Evolutionary conservation across 2,113 vertebrate species (phyloP).

Genomic region (Neoarius graeffei): DNA sequence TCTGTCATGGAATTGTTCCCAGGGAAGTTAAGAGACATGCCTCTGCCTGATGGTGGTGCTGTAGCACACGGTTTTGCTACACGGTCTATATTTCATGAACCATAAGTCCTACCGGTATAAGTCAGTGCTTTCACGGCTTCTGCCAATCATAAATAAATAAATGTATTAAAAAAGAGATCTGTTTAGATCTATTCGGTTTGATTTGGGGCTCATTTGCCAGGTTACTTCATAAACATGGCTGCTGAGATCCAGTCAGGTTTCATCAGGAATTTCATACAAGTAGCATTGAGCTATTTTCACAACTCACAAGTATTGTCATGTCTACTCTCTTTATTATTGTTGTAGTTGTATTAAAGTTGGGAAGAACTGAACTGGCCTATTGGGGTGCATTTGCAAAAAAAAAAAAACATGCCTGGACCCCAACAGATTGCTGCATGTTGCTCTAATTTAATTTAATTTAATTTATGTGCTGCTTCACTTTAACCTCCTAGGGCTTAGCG

Average conservation of each 20-base stretch:
- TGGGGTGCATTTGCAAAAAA: background rate
- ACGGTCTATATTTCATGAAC: background rate
- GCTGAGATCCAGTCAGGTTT: too few relatives aligned
- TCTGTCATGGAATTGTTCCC: background rate
- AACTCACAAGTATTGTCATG: too few relatives aligned
- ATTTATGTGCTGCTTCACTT: background rate
- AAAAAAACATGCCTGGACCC: background rate
- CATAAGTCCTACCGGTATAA: background rate
- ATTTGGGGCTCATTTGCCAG: background rate
- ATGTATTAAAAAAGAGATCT: background rate
- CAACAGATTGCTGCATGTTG: background rate
- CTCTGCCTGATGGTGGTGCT: background rate
- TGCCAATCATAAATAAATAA: background rate
- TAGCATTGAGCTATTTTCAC: background rate
- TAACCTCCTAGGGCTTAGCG: too few relatives aligned
- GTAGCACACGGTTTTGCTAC: background rate
- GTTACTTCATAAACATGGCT: background rate
- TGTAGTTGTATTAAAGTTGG: background rate
- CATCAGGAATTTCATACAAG: background rate
- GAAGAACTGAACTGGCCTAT: background rate
- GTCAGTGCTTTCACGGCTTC: background rate
- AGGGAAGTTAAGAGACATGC: too few relatives aligned
- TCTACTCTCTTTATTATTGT: background rate
- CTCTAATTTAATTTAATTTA: background rate
- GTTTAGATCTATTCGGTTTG: background rate